Conservation (phyloP, 2,797 vertebrate genomes). For the Hemibagrus guttatus region DNA sequence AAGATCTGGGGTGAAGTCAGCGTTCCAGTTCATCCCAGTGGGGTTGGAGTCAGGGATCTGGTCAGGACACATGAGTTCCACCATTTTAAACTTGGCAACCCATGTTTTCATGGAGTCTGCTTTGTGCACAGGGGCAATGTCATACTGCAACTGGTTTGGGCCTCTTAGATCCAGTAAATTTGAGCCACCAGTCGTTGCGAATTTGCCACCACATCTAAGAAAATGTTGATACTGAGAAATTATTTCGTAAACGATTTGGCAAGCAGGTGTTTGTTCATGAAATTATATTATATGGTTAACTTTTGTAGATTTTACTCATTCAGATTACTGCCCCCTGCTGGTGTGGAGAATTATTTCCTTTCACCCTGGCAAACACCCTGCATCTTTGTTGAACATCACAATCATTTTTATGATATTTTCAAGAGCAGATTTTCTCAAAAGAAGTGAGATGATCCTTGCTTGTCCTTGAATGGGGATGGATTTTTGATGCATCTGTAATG, state of each 20-base stretch:
- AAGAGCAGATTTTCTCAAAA: not conserved
- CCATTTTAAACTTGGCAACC: no score
- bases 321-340: not conserved
- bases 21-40: not conserved
- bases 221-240: not conserved
- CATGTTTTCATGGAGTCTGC: no score
- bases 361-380: not conserved
- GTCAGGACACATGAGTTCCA: no score
- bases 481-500: not conserved
- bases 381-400: not conserved
- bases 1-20: not conserved
- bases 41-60: not conserved
- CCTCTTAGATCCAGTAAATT: no score
- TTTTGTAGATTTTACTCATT: not conserved
- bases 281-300: conserved; percentile 44
- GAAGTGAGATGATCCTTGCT: not conserved
- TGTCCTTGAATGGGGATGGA: no score
- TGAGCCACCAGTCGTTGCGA: not conserved
- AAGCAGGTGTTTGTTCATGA: not conserved
- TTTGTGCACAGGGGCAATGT: no score
- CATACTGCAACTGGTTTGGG: no score
- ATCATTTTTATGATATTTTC: not conserved
- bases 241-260: not conserved
- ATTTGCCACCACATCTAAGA: not conserved
- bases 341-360: not conserved